phyloP scores from a whole-genome alignment of 2,888 invertebrate genomes.

The Pelosia muscerda region DNA sequence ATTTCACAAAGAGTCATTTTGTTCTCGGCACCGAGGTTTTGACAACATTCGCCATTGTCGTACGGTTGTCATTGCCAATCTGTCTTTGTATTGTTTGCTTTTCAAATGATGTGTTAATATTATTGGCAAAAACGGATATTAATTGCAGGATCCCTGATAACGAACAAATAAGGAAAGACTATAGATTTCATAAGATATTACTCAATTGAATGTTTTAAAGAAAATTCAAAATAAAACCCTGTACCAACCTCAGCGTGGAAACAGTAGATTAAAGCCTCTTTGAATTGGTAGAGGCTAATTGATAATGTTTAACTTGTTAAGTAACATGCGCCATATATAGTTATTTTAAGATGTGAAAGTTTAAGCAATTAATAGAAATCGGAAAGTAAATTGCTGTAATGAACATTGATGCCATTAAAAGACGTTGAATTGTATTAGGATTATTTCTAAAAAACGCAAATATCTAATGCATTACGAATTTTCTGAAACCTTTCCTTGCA shows the following conservation, averaged over 20 bases:
- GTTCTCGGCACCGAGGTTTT: conserved; percentile 33
- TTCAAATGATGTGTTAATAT: not conserved
- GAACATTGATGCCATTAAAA: not conserved
- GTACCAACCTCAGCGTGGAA: no score
- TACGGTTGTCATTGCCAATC: conserved; percentile 5
- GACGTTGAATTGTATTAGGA: not conserved
- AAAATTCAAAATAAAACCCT: no score
- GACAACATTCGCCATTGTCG: conserved; percentile 43
- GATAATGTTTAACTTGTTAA: no score
- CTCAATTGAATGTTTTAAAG: no score
- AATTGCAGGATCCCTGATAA: not conserved
- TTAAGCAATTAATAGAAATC: not conserved
- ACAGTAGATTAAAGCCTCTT: no score
- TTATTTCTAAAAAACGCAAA: not conserved
- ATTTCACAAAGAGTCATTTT: conserved; percentile 33
- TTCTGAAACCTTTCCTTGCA: not conserved
- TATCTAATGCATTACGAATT: not conserved
- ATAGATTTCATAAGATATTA: no score
- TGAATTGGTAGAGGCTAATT: no score
- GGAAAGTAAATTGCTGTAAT: not conserved
- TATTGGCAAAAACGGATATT: not conserved
- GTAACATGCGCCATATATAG: no score
- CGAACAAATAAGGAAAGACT: not conserved
- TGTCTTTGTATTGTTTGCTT: conserved; percentile 9
- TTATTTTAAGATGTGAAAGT: no score